phyloP scores from a whole-genome alignment of 2,113 vertebrate genomes.

The Saccopteryx leptura region DNA sequence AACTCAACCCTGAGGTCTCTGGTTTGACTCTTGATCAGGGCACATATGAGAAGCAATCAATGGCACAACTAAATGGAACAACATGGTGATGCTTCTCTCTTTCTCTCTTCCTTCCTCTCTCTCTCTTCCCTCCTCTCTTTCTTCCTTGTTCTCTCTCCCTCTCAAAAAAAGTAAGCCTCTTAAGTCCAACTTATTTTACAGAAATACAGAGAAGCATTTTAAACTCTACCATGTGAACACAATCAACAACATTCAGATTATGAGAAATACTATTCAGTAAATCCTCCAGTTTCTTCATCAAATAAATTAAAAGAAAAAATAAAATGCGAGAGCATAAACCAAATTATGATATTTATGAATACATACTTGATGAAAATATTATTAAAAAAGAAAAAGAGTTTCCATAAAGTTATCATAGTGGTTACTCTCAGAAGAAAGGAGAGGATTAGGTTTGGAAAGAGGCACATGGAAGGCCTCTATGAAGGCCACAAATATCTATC shows the following conservation, averaged over 20 bases:
- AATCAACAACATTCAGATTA: not conserved
- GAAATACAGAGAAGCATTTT: not conserved
- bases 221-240: not conserved
- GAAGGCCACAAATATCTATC: not conserved
- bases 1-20: too few species aligned
- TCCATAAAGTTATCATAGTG: not conserved
- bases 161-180: not conserved
- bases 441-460: not conserved
- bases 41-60: too few species aligned
- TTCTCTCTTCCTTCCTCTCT: too few species aligned
- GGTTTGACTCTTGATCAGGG: too few species aligned
- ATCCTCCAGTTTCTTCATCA: not conserved
- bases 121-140: too few species aligned
- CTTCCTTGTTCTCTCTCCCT: too few species aligned
- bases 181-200: not conserved
- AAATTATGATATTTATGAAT: not conserved
- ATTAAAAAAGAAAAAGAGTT: not conserved
- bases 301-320: slow-evolving; percentile 27
- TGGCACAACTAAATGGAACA: too few species aligned
- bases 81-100: too few species aligned
- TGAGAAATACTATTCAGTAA: not conserved
- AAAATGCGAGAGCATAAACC: not conserved
- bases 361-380: not conserved
- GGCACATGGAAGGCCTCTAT: rapidly evolving
- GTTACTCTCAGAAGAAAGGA: not conserved